These are phyloP conservation scores for Tubiluchus corallicola DNA, from an alignment of 2,888 invertebrate genomes.

Conservation along the genomic window DNA sequence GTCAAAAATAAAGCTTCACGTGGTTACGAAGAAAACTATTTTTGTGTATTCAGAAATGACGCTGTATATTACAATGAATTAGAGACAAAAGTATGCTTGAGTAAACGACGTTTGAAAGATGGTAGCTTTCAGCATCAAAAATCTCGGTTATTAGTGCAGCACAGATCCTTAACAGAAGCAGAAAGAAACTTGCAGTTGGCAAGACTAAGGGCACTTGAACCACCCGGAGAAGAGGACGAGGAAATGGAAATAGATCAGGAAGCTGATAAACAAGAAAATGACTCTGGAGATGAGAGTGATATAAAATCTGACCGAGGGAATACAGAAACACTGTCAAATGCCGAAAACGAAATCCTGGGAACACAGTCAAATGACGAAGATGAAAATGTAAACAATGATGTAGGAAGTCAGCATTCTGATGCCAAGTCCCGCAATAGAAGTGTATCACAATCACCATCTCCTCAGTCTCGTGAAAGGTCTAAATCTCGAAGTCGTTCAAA, in stretches of 20 bases:
- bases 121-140: constrained; percentile 40
- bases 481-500: not conserved
- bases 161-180: constrained; percentile 59
- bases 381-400: not conserved
- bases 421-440: not conserved
- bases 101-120: constrained; percentile 65
- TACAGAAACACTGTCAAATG: too few relatives aligned
- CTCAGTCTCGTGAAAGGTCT: not conserved
- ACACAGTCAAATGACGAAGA: not conserved
- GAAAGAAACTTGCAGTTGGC: constrained; percentile 44
- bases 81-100: constrained; percentile 74
- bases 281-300: too few relatives aligned
- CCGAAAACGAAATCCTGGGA: not conserved
- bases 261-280: too few relatives aligned
- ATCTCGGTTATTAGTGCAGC: constrained; percentile 69
- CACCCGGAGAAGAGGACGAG: not conserved
- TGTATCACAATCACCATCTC: too few relatives aligned
- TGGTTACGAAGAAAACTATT: constrained; percentile 93
- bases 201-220: not conserved
- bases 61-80: constrained; percentile 85
- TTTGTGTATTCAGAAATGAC: constrained; percentile 73
- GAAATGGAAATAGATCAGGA: not conserved
- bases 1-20: constrained; percentile 89
- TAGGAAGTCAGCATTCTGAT: not conserved
- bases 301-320: too few relatives aligned